Percentiles rank a stretch among this genome's conserved stretches.
These are phyloP conservation scores for Falco peregrinus DNA, from an alignment of 2,797 vertebrate genomes.

Conservation along the genomic window DNA sequence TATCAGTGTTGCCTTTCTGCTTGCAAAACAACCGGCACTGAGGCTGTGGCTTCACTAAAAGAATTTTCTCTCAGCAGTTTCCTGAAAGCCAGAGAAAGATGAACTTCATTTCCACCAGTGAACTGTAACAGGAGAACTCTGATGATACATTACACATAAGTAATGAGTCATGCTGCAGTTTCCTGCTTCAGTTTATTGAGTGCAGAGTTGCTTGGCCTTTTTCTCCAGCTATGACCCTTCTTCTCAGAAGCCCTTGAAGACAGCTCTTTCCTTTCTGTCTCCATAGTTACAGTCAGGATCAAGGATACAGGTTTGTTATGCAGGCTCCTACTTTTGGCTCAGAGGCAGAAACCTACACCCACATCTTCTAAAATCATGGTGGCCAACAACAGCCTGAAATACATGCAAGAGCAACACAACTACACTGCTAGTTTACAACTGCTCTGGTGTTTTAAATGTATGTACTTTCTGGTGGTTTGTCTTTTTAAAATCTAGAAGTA, in stretches of 20 bases:
- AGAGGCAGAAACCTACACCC: background rate
- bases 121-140: constrained; percentile 35
- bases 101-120: constrained; percentile 54
- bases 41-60: constrained; percentile 5
- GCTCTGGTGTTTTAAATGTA: background rate
- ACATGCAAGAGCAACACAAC: background rate
- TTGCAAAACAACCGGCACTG: background rate
- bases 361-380: background rate
- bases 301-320: background rate
- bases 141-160: constrained; percentile 41
- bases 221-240: background rate
- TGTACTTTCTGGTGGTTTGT: no score
- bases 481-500: background rate
- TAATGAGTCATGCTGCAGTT: constrained; percentile 55
- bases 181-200: constrained; percentile 37
- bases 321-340: background rate
- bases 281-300: background rate
- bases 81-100: constrained; percentile 51
- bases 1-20: background rate
- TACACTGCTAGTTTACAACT: background rate
- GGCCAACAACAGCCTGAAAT: background rate
- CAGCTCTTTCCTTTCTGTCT: background rate
- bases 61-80: constrained; percentile 47
- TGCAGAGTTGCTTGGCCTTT: constrained; percentile 7
- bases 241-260: constrained; percentile 17